Evolutionary conservation across 1,140 invertebrate genomes (phyloP).

Genomic region (Formica exsecta): DNA sequence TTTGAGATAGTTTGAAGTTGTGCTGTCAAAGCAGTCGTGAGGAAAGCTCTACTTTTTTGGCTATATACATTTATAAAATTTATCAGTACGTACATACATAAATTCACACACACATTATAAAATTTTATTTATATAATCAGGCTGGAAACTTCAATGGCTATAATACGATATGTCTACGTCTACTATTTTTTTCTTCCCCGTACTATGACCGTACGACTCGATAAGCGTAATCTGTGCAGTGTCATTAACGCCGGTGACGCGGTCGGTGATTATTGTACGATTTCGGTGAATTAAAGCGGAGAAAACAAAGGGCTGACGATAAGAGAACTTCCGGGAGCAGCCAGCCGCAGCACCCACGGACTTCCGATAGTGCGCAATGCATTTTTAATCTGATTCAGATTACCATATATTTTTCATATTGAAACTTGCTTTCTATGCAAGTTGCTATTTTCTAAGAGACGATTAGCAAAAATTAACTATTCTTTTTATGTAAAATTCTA

Average conservation of each 20-base stretch:
- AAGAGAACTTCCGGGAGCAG: conserved; percentile 70
- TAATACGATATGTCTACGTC: conserved; percentile 11
- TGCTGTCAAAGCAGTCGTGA: not conserved
- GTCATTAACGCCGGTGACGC: conserved; percentile 57
- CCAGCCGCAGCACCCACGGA: conserved; percentile 67
- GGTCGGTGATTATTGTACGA: conserved; percentile 70
- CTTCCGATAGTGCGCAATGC: conserved; percentile 66
- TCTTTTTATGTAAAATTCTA: not conserved
- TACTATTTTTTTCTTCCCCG: conserved; percentile 31
- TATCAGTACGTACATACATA: not conserved
- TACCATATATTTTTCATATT: not conserved
- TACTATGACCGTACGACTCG: conserved; percentile 39
- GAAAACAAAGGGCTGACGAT: conserved; percentile 74
- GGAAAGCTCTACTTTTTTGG: not conserved
- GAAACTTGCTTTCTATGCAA: not conserved
- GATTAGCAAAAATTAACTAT: too few relatives aligned
- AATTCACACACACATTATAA: not conserved
- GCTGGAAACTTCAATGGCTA: not conserved
- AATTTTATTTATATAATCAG: not conserved
- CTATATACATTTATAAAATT: not conserved
- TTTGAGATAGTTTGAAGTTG: not conserved
- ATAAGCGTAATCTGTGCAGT: conserved; percentile 62
- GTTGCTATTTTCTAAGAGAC: too few relatives aligned
- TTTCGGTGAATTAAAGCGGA: conserved; percentile 71
- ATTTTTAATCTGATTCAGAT: conserved; percentile 67